phyloP scores from a whole-genome alignment of 35 echinoderm and acorn worm species.

The Patiria miniata region DNA sequence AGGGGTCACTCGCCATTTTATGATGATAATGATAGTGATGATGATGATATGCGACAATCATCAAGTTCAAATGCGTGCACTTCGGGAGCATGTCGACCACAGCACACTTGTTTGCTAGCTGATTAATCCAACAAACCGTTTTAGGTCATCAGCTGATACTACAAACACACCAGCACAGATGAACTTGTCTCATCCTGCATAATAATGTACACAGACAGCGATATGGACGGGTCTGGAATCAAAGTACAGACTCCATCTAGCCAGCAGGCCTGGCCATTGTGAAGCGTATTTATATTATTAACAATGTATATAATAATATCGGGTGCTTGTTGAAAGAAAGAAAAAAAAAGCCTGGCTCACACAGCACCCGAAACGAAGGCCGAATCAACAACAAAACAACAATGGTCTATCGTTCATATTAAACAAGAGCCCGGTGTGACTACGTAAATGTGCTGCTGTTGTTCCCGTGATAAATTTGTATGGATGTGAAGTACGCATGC shows the following conservation, averaged over 20 bases:
- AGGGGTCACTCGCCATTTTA: no score
- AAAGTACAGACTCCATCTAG: background rate
- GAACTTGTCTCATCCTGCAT: background rate
- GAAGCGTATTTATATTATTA: constrained; percentile 5
- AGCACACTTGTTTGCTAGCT: no score
- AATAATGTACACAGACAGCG: background rate
- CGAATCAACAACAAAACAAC: background rate
- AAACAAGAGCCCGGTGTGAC: no score
- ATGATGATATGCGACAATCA: no score
- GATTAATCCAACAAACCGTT: background rate
- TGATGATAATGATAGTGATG: no score
- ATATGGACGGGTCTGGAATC: background rate
- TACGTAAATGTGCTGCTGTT: no score
- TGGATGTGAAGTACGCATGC: no score
- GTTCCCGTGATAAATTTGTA: no score
- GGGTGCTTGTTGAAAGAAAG: background rate
- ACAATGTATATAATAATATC: constrained; percentile 11
- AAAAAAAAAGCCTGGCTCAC: background rate
- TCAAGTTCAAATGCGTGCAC: no score
- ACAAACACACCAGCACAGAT: background rate
- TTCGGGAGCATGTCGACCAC: no score
- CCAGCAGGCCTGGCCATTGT: no score
- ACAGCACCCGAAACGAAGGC: constrained; percentile 4
- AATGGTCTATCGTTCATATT: background rate
- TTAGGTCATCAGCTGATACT: constrained; percentile 5